phyloP scores from a whole-genome alignment of 2,888 invertebrate species.

The Minunthozetes semirufus region DNA sequence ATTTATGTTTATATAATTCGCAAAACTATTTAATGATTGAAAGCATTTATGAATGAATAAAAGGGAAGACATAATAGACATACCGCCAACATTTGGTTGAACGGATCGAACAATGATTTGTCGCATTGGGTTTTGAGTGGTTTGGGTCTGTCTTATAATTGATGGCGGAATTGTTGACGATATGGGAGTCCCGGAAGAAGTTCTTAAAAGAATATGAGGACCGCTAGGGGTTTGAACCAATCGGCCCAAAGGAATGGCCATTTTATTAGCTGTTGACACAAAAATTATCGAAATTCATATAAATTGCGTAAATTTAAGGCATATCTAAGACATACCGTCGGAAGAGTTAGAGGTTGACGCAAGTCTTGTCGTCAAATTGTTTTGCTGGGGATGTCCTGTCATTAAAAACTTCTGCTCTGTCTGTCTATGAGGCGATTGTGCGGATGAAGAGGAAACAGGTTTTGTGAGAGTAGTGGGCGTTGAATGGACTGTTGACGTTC shows the following conservation, averaged over 20 bases:
- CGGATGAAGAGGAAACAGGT: neutral
- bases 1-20: too few species aligned
- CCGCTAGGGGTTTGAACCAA: constrained; percentile 64
- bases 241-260: constrained; percentile 36
- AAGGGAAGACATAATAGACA: neutral
- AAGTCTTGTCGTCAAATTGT: neutral
- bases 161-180: neutral
- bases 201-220: constrained; percentile 57
- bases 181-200: neutral
- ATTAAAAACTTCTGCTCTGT: neutral
- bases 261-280: neutral
- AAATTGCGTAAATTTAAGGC: neutral
- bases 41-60: neutral
- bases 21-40: too few species aligned
- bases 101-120: neutral
- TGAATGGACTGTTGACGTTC: constrained; percentile 44
- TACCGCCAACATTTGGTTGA: neutral
- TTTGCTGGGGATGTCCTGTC: neutral
- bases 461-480: neutral
- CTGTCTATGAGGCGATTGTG: neutral
- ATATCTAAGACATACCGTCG: neutral
- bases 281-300: neutral
- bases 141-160: neutral
- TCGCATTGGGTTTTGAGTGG: neutral
- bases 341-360: neutral